These are phyloP conservation scores for Drosophila santomea DNA, from an alignment of 1,140 invertebrate genomes.

Conservation along the genomic window DNA sequence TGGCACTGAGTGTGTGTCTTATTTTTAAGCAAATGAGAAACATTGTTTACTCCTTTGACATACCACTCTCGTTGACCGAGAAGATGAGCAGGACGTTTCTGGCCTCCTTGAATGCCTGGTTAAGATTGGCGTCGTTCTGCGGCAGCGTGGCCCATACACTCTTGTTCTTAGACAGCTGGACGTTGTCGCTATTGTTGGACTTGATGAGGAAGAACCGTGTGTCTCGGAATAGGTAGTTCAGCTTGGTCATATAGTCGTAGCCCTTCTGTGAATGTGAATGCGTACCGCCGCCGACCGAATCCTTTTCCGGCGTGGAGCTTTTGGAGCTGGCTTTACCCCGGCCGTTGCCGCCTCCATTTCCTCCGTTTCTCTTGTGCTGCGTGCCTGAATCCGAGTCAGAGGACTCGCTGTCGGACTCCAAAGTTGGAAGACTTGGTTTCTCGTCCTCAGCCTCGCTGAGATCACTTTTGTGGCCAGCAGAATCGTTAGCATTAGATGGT, in stretches of 20 bases:
- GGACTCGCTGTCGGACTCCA: slow-evolving; percentile 74
- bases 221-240: slow-evolving; percentile 97
- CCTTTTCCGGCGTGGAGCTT: slow-evolving; percentile 70
- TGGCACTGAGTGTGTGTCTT: neutral
- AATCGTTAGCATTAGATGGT: slow-evolving; percentile 21
- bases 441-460: slow-evolving; percentile 66
- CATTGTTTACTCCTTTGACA: slow-evolving; percentile 16
- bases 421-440: slow-evolving; percentile 56
- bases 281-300: slow-evolving; percentile 57
- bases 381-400: slow-evolving; percentile 80
- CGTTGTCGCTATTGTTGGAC: slow-evolving; percentile 98
- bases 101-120: slow-evolving; percentile 96
- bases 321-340: slow-evolving; percentile 58
- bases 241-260: slow-evolving; percentile 94
- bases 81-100: slow-evolving; percentile 98
- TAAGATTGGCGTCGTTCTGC: slow-evolving; percentile 98
- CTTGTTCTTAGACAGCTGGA: slow-evolving; percentile 96
- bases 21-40: neutral
- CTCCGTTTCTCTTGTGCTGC: slow-evolving; percentile 77
- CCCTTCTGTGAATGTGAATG: slow-evolving; percentile 86
- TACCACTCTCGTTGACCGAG: slow-evolving; percentile 98
- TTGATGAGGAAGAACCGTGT: slow-evolving; percentile 99
- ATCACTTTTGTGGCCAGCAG: slow-evolving; percentile 68
- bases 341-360: slow-evolving; percentile 30
- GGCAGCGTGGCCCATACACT: slow-evolving; percentile 99